phyloP scores from a whole-genome alignment of 2,888 invertebrate genomes.

The Celastrina argiolus region DNA sequence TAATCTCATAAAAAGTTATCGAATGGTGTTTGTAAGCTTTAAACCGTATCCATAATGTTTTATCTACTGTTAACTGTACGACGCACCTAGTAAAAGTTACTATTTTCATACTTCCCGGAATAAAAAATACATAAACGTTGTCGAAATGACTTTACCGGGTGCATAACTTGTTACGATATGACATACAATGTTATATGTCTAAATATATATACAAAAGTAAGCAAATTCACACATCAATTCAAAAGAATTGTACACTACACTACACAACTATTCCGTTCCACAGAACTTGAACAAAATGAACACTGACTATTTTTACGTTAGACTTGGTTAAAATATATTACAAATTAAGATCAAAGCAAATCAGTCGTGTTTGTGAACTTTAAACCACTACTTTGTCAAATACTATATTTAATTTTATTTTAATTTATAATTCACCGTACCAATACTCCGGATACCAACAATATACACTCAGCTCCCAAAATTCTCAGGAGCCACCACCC shows the following conservation, averaged over 20 bases:
- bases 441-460: too few species aligned
- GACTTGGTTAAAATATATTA: too few species aligned
- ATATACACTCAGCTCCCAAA: not conserved
- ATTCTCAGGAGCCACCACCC: not conserved
- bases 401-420: not conserved
- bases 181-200: not conserved
- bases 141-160: not conserved
- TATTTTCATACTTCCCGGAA: slow-evolving; percentile 19
- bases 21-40: not conserved
- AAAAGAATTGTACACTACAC: too few species aligned
- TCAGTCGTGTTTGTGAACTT: too few species aligned
- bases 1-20: not conserved
- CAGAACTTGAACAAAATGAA: too few species aligned
- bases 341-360: too few species aligned
- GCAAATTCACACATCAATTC: too few species aligned
- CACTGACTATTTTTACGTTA: too few species aligned
- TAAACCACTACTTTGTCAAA: too few species aligned
- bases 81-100: not conserved
- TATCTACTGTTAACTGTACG: not conserved
- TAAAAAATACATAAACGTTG: slow-evolving; percentile 6
- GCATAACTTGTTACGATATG: not conserved
- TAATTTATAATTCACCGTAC: too few species aligned
- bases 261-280: too few species aligned
- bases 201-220: not conserved
- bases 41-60: not conserved